Conservation (phyloP, 2,797 vertebrate genomes). For the Arnoldichthys spilopterus region DNA sequence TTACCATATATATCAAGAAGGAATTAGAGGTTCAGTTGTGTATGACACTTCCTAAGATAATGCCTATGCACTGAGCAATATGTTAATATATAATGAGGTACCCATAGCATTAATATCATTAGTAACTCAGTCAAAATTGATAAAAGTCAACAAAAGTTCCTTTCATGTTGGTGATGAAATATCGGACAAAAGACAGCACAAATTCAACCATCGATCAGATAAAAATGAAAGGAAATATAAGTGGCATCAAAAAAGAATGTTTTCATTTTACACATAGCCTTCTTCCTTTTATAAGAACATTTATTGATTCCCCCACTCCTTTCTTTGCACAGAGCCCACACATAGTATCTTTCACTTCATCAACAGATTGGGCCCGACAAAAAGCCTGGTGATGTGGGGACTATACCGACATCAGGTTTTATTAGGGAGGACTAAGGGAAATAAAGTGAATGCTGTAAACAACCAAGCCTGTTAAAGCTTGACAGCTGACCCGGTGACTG, state of each 20-base stretch:
- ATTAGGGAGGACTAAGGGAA: slow-evolving; percentile 56
- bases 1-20: slow-evolving; percentile 16
- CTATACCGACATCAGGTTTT: slow-evolving; percentile 64
- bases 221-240: slow-evolving; percentile 51
- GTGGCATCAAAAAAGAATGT: slow-evolving; percentile 57
- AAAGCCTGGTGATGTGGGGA: slow-evolving; percentile 57
- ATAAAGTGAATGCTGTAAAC: slow-evolving; percentile 66
- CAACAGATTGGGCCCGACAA: slow-evolving; percentile 62
- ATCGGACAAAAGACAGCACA: background rate
- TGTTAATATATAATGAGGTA: background rate
- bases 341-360: slow-evolving; percentile 51
- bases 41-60: background rate
- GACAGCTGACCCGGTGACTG: slow-evolving; percentile 69
- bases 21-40: background rate
- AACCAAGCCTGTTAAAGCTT: slow-evolving; percentile 71
- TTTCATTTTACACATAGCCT: slow-evolving; percentile 64
- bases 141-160: slow-evolving; percentile 6
- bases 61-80: background rate
- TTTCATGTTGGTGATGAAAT: slow-evolving; percentile 7
- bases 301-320: slow-evolving; percentile 63
- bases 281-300: slow-evolving; percentile 60
- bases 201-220: background rate
- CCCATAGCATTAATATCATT: background rate
- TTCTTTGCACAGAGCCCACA: slow-evolving; percentile 55
- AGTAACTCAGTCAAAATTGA: background rate